Conservation (phyloP, 2,797 vertebrate species). For the Siniperca obscura region DNA sequence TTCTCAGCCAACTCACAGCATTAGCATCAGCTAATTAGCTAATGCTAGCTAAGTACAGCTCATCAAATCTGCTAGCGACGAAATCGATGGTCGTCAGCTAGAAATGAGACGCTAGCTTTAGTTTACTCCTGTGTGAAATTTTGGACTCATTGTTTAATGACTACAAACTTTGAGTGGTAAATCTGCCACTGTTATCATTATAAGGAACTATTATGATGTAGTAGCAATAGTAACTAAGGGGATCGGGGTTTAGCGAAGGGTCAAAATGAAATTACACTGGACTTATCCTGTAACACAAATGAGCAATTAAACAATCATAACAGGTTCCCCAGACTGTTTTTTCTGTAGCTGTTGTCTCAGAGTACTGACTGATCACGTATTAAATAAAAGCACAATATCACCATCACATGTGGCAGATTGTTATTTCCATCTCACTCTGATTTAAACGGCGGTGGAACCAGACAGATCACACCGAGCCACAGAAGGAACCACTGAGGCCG, state of each 20-base stretch:
- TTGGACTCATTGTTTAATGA: too few species aligned
- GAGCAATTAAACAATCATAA: not conserved
- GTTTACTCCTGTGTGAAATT: too few species aligned
- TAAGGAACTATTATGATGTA: too few species aligned
- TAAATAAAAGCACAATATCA: not conserved
- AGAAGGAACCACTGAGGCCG: not conserved
- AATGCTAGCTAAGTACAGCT: too few species aligned
- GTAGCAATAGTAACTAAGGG: not conserved
- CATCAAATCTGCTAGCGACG: too few species aligned
- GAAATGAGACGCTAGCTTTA: too few species aligned
- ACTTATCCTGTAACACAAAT: not conserved
- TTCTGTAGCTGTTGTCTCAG: not conserved
- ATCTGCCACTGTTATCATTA: too few species aligned
- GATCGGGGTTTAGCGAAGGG: not conserved
- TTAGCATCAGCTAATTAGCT: too few species aligned
- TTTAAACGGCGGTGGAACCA: constrained; percentile 9
- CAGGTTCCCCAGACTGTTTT: not conserved
- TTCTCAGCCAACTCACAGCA: too few species aligned
- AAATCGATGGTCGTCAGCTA: not conserved
- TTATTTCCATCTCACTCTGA: not conserved
- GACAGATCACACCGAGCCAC: not conserved
- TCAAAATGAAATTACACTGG: not conserved
- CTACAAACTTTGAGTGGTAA: too few species aligned
- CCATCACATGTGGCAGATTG: not conserved
- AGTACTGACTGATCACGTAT: not conserved